Evolutionary conservation across 2,797 vertebrate species (phyloP).

Genomic region (Semotilus atromaculatus): DNA sequence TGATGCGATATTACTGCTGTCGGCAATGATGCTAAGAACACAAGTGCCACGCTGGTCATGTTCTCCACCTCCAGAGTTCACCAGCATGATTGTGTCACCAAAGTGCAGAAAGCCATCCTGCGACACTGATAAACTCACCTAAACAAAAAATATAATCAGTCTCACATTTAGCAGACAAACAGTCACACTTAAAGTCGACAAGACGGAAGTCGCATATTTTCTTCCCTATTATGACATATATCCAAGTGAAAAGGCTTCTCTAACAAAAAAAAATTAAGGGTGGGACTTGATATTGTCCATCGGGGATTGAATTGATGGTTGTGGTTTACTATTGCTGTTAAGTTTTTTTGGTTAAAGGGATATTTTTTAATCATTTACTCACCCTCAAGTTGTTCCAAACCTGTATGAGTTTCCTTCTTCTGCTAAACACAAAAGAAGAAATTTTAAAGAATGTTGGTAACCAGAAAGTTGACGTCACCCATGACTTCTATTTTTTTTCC

Average conservation of each 20-base stretch:
- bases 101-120: conserved; percentile 83
- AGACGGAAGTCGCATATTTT: not conserved
- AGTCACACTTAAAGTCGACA: not conserved
- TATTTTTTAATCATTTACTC: too few species aligned
- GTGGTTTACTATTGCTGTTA: not conserved
- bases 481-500: too few species aligned
- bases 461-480: too few species aligned
- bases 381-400: too few species aligned
- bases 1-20: conserved; percentile 68
- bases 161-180: not conserved
- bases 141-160: conserved; percentile 24
- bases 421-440: too few species aligned
- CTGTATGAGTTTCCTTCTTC: too few species aligned
- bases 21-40: conserved; percentile 79
- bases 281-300: not conserved
- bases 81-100: conserved; percentile 86
- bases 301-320: not conserved
- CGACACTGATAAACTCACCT: conserved; percentile 81
- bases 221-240: not conserved
- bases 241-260: not conserved
- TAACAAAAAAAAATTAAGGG: not conserved
- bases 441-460: too few species aligned
- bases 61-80: conserved; percentile 71
- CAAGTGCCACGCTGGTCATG: conserved; percentile 49
- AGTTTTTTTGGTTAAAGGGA: too few species aligned